These are phyloP conservation scores for Gallinago jamesoni DNA, from an alignment of 2,113 vertebrate genomes.

Conservation along the genomic window DNA sequence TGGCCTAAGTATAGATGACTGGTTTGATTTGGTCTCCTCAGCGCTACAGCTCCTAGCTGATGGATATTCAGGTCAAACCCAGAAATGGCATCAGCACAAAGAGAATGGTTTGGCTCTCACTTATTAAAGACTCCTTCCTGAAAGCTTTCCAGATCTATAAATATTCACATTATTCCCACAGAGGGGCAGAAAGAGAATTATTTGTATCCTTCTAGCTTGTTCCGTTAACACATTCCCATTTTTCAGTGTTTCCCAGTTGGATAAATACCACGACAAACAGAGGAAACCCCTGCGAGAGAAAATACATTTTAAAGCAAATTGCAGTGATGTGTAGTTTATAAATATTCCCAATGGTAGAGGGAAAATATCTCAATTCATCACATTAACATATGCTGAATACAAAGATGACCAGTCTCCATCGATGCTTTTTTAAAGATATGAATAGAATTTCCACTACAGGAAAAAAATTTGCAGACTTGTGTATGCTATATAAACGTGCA, in stretches of 20 bases:
- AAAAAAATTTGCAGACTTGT: background rate
- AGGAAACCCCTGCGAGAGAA: slow-evolving; percentile 5
- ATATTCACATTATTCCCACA: slow-evolving; percentile 52
- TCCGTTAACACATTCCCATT: slow-evolving; percentile 15
- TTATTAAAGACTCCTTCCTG: slow-evolving; percentile 22
- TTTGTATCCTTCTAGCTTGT: slow-evolving; percentile 28
- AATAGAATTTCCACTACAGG: background rate
- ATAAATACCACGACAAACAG: slow-evolving; percentile 17
- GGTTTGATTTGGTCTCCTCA: background rate
- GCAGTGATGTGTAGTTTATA: background rate
- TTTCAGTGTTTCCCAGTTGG: background rate
- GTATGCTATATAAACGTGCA: background rate
- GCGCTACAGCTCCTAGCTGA: slow-evolving; percentile 1
- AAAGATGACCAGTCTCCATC: background rate
- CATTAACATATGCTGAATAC: background rate
- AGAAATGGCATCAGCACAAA: slow-evolving; percentile 33
- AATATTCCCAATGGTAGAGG: background rate
- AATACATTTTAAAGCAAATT: slow-evolving; percentile 15
- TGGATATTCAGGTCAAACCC: slow-evolving; percentile 33
- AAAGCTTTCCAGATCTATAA: slow-evolving; percentile 53
- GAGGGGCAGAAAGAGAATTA: slow-evolving; percentile 32
- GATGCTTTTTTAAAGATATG: background rate
- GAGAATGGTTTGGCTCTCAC: background rate
- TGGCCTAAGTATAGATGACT: background rate
- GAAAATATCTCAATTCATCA: slow-evolving; percentile 12